Conservation (phyloP, 2,797 vertebrate genomes). For the Allobates femoralis region DNA sequence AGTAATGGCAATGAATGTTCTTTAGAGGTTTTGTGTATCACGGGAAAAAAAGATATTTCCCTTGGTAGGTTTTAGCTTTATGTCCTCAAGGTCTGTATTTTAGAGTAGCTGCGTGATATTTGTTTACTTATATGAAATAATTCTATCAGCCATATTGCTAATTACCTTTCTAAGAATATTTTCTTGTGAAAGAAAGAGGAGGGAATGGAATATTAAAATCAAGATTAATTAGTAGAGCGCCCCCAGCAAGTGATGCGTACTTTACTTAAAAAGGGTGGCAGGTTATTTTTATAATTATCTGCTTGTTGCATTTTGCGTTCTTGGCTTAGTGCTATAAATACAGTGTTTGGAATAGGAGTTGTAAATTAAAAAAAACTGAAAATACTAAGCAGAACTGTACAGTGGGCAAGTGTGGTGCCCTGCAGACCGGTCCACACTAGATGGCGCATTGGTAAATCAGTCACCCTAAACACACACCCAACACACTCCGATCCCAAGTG, state of each 20-base stretch:
- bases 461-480: too few relatives aligned
- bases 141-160: background rate
- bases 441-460: too few relatives aligned
- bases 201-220: background rate
- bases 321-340: slow-evolving; percentile 20
- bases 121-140: slow-evolving; percentile 5
- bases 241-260: background rate
- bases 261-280: slow-evolving; percentile 29
- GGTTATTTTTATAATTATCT: slow-evolving; percentile 35
- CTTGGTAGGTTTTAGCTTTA: slow-evolving; percentile 7
- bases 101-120: slow-evolving; percentile 1
- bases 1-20: background rate
- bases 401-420: background rate
- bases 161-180: slow-evolving; percentile 47
- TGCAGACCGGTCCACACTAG: too few relatives aligned
- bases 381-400: background rate
- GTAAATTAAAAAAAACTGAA: background rate
- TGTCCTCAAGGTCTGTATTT: background rate
- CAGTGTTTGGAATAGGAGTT: background rate
- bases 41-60: background rate
- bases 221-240: slow-evolving; percentile 24
- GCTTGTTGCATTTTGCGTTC: background rate
- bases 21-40: background rate
- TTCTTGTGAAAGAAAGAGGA: background rate
- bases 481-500: too few relatives aligned